A percentile compares a stretch with the other conserved stretches of the same genome.
phyloP scores from a whole-genome alignment of 2,888 invertebrate species.

The Ferrisia virgata region DNA sequence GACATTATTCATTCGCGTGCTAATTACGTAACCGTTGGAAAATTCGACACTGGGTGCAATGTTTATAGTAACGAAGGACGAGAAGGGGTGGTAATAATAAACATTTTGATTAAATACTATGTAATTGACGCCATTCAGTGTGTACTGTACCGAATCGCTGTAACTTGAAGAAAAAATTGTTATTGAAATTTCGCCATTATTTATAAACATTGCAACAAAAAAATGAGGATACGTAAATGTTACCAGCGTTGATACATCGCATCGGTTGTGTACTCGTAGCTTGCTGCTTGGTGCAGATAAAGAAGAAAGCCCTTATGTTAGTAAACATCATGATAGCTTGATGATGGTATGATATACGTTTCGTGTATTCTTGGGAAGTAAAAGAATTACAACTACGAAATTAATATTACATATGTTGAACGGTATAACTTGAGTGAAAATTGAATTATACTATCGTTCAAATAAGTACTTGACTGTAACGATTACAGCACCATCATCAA shows the following conservation, averaged over 20 bases:
- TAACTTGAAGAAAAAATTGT: slow-evolving; percentile 4
- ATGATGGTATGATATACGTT: too few species aligned
- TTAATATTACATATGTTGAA: too few species aligned
- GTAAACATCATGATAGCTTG: background rate
- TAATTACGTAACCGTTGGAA: background rate
- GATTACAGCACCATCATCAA: too few species aligned
- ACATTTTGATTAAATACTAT: background rate
- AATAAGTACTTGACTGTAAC: too few species aligned
- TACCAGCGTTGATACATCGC: background rate
- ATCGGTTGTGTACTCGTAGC: background rate
- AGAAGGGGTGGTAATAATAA: background rate
- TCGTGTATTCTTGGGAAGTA: too few species aligned
- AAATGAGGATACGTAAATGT: background rate
- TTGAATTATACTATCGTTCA: too few species aligned
- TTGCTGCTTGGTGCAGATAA: background rate
- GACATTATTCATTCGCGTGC: background rate
- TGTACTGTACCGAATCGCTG: background rate
- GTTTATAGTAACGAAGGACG: background rate
- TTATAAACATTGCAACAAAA: background rate
- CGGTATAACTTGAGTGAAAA: too few species aligned
- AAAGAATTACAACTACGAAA: too few species aligned
- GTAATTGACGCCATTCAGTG: background rate
- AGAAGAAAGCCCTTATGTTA: background rate
- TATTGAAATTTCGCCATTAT: slow-evolving; percentile 28
- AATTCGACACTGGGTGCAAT: background rate